These are phyloP conservation scores for Venusia cambrica DNA, from an alignment of 2,888 invertebrate species.

Conservation along the genomic window DNA sequence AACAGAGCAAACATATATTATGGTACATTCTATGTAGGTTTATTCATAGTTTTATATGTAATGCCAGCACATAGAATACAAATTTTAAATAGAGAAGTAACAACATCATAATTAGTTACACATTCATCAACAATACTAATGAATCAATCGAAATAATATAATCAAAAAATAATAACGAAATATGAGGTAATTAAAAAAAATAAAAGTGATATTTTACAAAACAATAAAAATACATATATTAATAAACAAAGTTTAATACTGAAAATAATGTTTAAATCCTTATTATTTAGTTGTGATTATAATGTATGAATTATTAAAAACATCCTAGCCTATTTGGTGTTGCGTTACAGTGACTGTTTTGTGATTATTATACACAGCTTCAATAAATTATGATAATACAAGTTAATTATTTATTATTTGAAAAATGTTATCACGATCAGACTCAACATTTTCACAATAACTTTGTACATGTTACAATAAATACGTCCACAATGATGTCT, in stretches of 20 bases:
- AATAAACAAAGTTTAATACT: constrained; percentile 15
- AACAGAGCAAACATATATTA: constrained; percentile 61
- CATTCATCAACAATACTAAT: constrained; percentile 1
- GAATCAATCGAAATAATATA: background rate
- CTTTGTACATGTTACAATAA: constrained; percentile 68
- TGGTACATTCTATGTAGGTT: constrained; percentile 19
- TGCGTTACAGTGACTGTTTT: constrained; percentile 66
- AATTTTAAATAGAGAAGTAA: constrained; percentile 16
- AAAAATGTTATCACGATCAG: constrained; percentile 63
- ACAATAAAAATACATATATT: constrained; percentile 14
- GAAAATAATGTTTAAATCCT: constrained; percentile 15
- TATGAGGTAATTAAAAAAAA: background rate
- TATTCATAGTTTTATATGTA: constrained; percentile 27
- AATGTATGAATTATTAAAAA: constrained; percentile 39
- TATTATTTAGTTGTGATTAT: constrained; percentile 38
- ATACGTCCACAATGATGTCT: constrained; percentile 33
- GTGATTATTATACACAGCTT: constrained; percentile 52
- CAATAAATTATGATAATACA: constrained; percentile 45
- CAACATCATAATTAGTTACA: no score
- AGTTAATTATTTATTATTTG: constrained; percentile 36
- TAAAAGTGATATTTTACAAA: constrained; percentile 9
- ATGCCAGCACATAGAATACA: constrained; percentile 26
- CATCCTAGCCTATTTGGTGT: constrained; percentile 73
- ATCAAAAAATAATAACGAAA: background rate
- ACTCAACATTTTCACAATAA: constrained; percentile 65